A percentile compares a stretch with the other conserved stretches of the same genome.
Evolutionary conservation across 2,888 invertebrate species (phyloP).

Genomic region (Ectropis crepuscularia): DNA sequence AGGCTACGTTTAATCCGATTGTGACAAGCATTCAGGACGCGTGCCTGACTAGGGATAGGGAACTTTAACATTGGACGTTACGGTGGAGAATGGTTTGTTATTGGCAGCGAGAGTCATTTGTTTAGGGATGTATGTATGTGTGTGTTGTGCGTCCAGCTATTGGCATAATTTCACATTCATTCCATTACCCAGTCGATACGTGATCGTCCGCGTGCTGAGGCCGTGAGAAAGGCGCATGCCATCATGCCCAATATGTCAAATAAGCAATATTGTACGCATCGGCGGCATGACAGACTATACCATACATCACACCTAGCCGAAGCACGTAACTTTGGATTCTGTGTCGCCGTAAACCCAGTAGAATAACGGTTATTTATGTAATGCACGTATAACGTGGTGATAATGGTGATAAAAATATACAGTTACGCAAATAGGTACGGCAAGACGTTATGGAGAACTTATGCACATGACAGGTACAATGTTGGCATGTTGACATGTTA

Average conservation of each 20-base stretch:
- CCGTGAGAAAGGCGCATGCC: constrained; percentile 75
- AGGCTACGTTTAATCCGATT: constrained; percentile 39
- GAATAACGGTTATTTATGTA: constrained; percentile 15
- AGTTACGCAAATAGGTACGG: too few relatives aligned
- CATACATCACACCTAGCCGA: constrained; percentile 21
- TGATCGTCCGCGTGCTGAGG: constrained; percentile 59
- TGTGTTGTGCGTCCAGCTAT: constrained; percentile 50
- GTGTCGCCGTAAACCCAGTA: constrained; percentile 5
- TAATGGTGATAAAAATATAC: constrained; percentile 1
- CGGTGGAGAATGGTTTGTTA: constrained; percentile 37
- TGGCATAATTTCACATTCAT: constrained; percentile 71
- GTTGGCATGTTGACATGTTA: too few relatives aligned
- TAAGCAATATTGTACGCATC: constrained; percentile 42
- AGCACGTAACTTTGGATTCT: constrained; percentile 20
- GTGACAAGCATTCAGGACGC: constrained; percentile 27
- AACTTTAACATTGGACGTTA: constrained; percentile 31
- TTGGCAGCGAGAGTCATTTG: constrained; percentile 20
- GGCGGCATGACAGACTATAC: constrained; percentile 24
- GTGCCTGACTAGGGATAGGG: constrained; percentile 3
- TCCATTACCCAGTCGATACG: constrained; percentile 55
- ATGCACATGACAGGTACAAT: too few relatives aligned
- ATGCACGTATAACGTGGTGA: background rate
- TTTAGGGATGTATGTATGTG: constrained; percentile 47
- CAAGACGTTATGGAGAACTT: too few relatives aligned
- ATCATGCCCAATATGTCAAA: constrained; percentile 54